Evolutionary conservation across 2,113 vertebrate genomes (phyloP), one percentile per base, ranked within the genome.

Genomic region (Nanger granti): DNA sequence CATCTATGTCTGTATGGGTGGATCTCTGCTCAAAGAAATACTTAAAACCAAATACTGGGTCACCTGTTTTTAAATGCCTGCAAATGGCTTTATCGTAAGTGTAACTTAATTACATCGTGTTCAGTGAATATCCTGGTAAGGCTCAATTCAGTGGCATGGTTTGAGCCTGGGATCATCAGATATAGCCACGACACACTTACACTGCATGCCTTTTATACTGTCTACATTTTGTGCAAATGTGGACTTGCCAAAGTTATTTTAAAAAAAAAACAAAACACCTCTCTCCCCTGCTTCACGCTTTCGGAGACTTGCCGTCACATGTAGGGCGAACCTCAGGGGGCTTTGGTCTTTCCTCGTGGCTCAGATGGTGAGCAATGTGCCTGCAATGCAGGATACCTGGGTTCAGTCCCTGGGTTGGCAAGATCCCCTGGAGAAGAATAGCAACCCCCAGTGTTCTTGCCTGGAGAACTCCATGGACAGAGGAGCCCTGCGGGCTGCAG

Each of bases 221-320:
- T 8, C 5, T 9, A 4, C 14, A 3, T 37, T 64, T 14, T 64
- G 55, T 3, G 2, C 44, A 66, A 18, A 24, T 80, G 31, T 3
- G 49, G 60, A 66, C 47, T 49, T 57, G 55, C 47, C 57, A 13
- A 22, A 31, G 6, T 31, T 9, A 37, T 24, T 10, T 10, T 0
- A 47, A 47, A 47, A 47, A 47, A 47, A 44, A 7, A 44, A 47
- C 8, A 44, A 44, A 47, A 47, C 8, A 10, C 11, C 44, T n/a
- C 15, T 57, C 9, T 34, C 4, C 29, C 26, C 29, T 64, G 49
- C 34, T 52, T 54, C 15, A 52, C 2, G 2, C 4, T 47, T 49
- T 7, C 9, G 0, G 15, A 34, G 5, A 5, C 31, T 34, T 5
- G 29, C 29, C 0, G 0, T 34, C 34, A 2, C 3, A 10, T 14